A percentile compares a stretch with the other conserved stretches of the same genome.
Conservation (phyloP, 2,113 vertebrate species). For the Cephalophus harveyi region DNA sequence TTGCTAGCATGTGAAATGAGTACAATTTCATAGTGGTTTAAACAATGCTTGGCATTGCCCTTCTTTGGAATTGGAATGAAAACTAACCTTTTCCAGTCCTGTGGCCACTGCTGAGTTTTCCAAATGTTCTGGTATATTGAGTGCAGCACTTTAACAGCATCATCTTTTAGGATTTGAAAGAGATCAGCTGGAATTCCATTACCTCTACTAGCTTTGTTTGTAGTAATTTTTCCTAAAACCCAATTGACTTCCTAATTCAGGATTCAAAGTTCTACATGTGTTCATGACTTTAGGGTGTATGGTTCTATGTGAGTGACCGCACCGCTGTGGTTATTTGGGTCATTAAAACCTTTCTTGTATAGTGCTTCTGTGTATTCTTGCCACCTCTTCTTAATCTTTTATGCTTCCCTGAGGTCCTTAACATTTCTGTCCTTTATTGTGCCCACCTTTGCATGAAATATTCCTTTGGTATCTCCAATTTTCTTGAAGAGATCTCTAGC, state of each 20-base stretch:
- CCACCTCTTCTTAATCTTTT: neutral
- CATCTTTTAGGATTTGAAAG: neutral
- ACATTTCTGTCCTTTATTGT: neutral
- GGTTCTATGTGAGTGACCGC: neutral
- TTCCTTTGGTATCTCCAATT: neutral
- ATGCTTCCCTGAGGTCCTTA: neutral
- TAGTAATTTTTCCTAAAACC: neutral
- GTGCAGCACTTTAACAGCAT: neutral
- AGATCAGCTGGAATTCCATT: neutral
- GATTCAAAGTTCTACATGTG: neutral
- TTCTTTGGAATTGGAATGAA: neutral
- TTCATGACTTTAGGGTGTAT: neutral
- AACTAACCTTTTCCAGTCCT: neutral
- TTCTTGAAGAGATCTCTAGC: neutral
- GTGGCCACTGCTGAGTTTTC: neutral
- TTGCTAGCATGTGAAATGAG: neutral
- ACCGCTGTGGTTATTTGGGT: neutral
- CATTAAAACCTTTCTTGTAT: neutral
- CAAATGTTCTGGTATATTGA: neutral
- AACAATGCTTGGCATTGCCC: neutral
- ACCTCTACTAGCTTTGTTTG: neutral
- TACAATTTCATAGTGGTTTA: neutral
- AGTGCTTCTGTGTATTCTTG: neutral
- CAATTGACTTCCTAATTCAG: neutral
- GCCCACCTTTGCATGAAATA: neutral